These are phyloP conservation scores for Sternotherus odoratus DNA, from an alignment of 2,797 vertebrate genomes.

Conservation along the genomic window DNA sequence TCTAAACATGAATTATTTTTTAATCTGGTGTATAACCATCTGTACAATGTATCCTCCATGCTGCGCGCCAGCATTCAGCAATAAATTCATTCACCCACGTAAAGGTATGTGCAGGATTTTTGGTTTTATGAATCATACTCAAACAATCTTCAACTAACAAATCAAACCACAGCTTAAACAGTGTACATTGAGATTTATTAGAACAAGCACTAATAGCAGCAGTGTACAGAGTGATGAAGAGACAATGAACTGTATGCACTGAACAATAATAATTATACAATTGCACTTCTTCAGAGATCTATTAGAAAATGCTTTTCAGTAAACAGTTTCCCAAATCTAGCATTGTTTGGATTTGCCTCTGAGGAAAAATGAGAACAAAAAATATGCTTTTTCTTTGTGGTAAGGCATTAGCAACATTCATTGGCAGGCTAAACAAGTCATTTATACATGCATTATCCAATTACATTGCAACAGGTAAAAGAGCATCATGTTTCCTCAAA, in stretches of 20 bases:
- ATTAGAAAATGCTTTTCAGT: conserved; percentile 84
- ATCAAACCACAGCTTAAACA: conserved; percentile 69
- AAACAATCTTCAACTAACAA: conserved; percentile 21
- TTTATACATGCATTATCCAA: conserved; percentile 90
- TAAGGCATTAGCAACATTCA: conserved; percentile 95
- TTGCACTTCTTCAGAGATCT: conserved; percentile 91
- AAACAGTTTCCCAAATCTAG: conserved; percentile 81
- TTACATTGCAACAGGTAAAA: conserved; percentile 80
- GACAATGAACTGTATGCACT: conserved; percentile 84
- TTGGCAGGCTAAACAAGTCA: conserved; percentile 87
- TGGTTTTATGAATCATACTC: neutral
- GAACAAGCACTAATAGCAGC: conserved; percentile 95
- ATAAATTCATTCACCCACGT: neutral
- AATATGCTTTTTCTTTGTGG: conserved; percentile 75
- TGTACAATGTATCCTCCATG: neutral
- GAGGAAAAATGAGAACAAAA: conserved; percentile 74
- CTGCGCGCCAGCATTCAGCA: neutral
- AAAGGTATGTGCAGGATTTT: neutral
- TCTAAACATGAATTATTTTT: neutral
- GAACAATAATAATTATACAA: conserved; percentile 83
- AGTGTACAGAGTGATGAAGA: conserved; percentile 87
- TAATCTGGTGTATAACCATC: neutral
- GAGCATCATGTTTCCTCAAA: conserved; percentile 71
- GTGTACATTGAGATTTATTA: conserved; percentile 89
- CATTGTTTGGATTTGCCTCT: conserved; percentile 82